Evolutionary conservation across 1,140 invertebrate species (phyloP), one percentile per base, ranked within the genome.

Genomic region (Sitodiplosis mosellana): DNA sequence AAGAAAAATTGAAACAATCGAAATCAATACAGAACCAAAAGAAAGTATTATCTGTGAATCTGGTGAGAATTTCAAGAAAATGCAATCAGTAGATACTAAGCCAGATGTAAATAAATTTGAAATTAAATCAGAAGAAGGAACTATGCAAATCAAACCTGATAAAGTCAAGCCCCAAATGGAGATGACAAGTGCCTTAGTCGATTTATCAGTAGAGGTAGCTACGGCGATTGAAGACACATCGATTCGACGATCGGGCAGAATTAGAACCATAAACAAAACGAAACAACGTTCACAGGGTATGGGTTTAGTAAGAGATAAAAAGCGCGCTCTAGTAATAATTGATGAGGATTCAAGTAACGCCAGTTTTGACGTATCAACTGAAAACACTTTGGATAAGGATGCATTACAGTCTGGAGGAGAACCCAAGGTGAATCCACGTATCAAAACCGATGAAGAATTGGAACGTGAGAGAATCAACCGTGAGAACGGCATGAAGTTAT

Each of bases 401-500:
- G 27, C 10, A 27, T 3, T 10, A 27, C 27, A 40, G 6, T 40
- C 17, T n/a, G 41, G 4, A 18, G 18, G 10, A 21, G 18, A 18
- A 5, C 41, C 38, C 11, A 6, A 7, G 11, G 38, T 43, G 11
- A 18, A 18, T 6, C 2, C 6, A 18, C 41, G 41, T 2, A 12
- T 12, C 2, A 43, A 43, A 52, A 56, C 61, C 7, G 48, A 56
- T 15, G 57, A 60, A 8, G 58, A 63, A 41, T 46, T 53, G 0
- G 53, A 59, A n/a, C 61, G 56, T 11, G 53, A 57, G 37, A 44
- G 61, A 20, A 59, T 51, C 19, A 48, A 55, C 42, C 54, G 52
- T 48, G 74, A 79, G 53, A 77, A 78, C 8, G 74, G 81, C 55
- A 65, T 87, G 41, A 83, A 81, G 51, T 75, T 78, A 45, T 95